Base-by-base conservation (phyloP, 1,140 invertebrate genomes). In the Lepidostoma basale region DNA sequence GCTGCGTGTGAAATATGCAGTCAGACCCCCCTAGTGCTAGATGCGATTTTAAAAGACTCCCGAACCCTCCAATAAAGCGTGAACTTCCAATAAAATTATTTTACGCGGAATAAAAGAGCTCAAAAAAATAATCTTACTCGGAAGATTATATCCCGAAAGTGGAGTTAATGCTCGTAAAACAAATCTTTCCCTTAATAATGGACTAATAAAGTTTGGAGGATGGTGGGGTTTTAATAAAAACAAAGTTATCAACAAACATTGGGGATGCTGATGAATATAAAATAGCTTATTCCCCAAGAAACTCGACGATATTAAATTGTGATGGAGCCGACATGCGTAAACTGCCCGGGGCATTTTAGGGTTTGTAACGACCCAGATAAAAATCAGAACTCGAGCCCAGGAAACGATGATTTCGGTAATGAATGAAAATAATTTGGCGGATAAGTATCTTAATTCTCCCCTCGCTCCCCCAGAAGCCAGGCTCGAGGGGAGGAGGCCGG, bases 361-460 rank as follows among this genome's bases (percentile, higher is more conserved):
- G 44, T 67, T 63, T 67, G 69, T 71, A 67, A 72, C 69, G 49
- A 40, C 16, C 65, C 47, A 56, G 70, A 72, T 72, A 72, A 72
- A 72, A 72, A 72, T 72, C 70, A 68, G 54, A 54, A 65, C 40
- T 28, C 22, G 28, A 36, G 44, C 23, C 9, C 65, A 63, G 70
- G 66, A 72, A 72, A 66, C 62, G 70, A 72, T 72, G 56, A 72
- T 72, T 72, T 68, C 62, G 66, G 70, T 72, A 72, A 72, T 72
- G 70, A 82, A 82, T 83, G 82, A 82, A 83, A 83, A 83, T 81
- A 83, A 83, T 83, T 83, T 83, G 80, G 80, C 79, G 79, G 80
- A 81, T 83, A 81, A 81, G 82, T 83, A 81, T 82, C 81, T 81
- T 79, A 77, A 78, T 77, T 74, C 67, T 71, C 62, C 70, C 69